Percentiles rank a stretch among this genome's conserved stretches.
Evolutionary conservation across 2,888 invertebrate species (phyloP).

Genomic region (Drosophila melanosoma): DNA sequence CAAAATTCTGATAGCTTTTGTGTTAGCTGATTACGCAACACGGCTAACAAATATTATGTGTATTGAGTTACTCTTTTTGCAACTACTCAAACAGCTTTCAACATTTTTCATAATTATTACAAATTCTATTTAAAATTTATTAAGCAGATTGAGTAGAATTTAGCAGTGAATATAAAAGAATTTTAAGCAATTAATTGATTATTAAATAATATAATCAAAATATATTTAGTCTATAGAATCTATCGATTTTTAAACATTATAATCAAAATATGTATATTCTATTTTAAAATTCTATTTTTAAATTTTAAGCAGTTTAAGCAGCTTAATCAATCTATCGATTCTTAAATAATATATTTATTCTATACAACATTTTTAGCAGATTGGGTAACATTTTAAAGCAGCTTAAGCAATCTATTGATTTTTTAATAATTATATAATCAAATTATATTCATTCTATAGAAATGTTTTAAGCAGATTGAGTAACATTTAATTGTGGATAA

Average conservation of each 20-base stretch:
- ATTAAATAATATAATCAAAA: no score
- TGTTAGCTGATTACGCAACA: conserved; percentile 30
- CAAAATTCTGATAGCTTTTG: conserved; percentile 39
- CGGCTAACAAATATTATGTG: conserved; percentile 9
- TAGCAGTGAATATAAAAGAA: no score
- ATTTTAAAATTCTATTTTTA: no score
- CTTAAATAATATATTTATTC: no score
- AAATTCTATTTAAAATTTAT: neutral
- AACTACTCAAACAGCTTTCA: neutral
- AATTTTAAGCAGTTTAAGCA: no score
- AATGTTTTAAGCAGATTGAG: neutral
- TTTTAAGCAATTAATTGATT: no score
- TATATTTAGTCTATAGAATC: no score
- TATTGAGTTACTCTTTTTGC: conserved; percentile 15
- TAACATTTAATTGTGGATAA: neutral
- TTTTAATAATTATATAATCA: neutral
- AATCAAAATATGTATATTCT: no score
- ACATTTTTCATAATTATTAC: conserved; percentile 2
- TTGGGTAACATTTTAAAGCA: no score
- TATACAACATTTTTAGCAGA: neutral
- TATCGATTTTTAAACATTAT: no score
- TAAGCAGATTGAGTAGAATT: no score
- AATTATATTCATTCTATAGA: neutral
- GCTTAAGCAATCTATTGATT: neutral
- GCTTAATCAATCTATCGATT: no score